A percentile compares a stretch with the other conserved stretches of the same genome.
phyloP scores from a whole-genome alignment of 2,888 invertebrate genomes.

The Strigamia transsilvanica region DNA sequence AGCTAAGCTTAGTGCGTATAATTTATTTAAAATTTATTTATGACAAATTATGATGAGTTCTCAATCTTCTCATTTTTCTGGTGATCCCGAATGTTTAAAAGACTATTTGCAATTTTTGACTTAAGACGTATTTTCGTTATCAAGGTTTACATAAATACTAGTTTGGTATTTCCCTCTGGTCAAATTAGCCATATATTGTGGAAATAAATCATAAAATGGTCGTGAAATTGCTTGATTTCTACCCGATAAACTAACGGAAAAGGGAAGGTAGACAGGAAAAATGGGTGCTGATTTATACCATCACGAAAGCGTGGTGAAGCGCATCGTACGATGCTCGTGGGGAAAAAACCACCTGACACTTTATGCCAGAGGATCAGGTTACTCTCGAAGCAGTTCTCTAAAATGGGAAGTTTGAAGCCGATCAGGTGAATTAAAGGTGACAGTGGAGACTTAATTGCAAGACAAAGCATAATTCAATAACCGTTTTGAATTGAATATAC shows the following conservation, averaged over 20 bases:
- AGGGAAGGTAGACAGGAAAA: conserved; percentile 36
- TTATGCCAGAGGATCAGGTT: conserved; percentile 39
- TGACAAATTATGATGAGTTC: no score
- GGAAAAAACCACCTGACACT: conserved; percentile 40
- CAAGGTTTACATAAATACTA: background rate
- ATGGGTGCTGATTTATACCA: conserved; percentile 44
- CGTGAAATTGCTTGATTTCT: conserved; percentile 28
- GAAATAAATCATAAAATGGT: conserved; percentile 30
- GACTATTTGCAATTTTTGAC: no score
- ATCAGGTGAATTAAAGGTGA: conserved; percentile 37
- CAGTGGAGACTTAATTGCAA: conserved; percentile 27
- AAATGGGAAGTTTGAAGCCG: conserved; percentile 11
- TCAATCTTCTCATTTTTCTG: no score
- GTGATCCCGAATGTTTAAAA: no score
- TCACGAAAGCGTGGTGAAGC: conserved; percentile 32
- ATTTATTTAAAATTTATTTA: no score
- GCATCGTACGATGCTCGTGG: conserved; percentile 21
- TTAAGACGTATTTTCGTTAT: background rate
- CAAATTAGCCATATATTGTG: conserved; percentile 12
- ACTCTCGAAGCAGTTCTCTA: conserved; percentile 35
- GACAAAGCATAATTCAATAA: conserved; percentile 15
- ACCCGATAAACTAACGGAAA: conserved; percentile 35
- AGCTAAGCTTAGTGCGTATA: no score
- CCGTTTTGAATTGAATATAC: background rate
- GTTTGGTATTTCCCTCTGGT: background rate